phyloP scores from a whole-genome alignment of 2,797 vertebrate genomes.

The Telmatherina bonti region DNA sequence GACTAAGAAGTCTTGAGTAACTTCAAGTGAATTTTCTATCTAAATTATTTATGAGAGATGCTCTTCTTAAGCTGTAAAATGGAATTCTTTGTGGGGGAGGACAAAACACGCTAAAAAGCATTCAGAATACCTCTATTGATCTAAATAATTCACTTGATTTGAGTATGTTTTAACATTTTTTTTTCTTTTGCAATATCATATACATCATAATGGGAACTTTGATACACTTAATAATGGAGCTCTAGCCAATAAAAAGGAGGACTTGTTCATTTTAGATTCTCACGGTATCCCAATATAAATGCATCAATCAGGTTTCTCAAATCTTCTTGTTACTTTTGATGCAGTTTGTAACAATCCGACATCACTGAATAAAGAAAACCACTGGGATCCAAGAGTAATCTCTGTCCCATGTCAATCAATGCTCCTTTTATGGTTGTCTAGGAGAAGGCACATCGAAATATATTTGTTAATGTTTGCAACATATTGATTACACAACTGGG shows the following conservation, averaged over 20 bases:
- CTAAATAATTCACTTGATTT: slow-evolving; percentile 13
- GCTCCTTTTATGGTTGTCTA: background rate
- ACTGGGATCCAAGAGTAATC: background rate
- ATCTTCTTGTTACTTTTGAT: no score
- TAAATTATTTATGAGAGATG: slow-evolving; percentile 44
- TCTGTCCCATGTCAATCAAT: background rate
- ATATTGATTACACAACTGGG: no score
- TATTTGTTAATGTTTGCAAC: no score
- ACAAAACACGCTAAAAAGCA: slow-evolving; percentile 8
- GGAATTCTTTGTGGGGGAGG: slow-evolving; percentile 6
- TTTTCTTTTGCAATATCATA: background rate
- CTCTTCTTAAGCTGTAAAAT: slow-evolving; percentile 10
- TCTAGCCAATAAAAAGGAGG: slow-evolving; percentile 5
- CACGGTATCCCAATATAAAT: background rate
- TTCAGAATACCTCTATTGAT: background rate
- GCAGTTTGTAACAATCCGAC: no score
- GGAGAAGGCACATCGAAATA: background rate
- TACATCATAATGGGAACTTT: background rate
- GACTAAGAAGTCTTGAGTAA: slow-evolving; percentile 33
- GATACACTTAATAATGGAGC: background rate
- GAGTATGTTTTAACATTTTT: background rate
- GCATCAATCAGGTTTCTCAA: background rate
- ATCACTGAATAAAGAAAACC: no score
- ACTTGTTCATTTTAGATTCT: no score
- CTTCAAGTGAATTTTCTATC: slow-evolving; percentile 31